Base-by-base conservation (phyloP, 2,797 vertebrate genomes). In the Acipenser oxyrinchus region DNA sequence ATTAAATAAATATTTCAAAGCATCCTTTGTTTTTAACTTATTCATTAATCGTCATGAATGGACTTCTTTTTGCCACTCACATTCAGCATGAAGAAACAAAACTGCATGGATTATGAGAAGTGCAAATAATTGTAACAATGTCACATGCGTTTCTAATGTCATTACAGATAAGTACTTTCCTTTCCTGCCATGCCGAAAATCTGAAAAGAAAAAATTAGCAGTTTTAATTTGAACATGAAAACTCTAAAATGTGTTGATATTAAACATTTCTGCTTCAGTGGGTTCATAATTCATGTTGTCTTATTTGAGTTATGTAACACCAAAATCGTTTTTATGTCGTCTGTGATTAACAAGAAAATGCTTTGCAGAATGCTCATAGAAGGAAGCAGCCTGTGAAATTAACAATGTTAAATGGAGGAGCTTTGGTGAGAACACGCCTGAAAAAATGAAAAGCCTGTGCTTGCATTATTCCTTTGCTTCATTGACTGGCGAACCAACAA, bases 311-410 rank as follows among this genome's bases (percentile, higher is more conserved):
- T 18, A 48, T 62, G 60, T 37, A 62, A 9, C 8, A 8, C 60
- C 13, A 62, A 62, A 37, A 62, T 15, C 6, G 13, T 12, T 58
- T 58, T 58, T 58, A n/a, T 58, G 55, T 58, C 55, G 6, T 58
- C 12, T 12, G 13, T 58, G 55, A 58, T 58, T 58, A 58, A 58
- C 55, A 62, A 62, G 9, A 62, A 60, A 62, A 37, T 62, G 18
- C 23, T 37, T 37, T 62, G 60, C 60, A 23, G 60, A 37, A 48
- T 60, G 58, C 2, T 60, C 58, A 12, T 60, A 1, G 60, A 23
- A 37, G 15, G 13, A 62, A 62, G 23, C 18, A 18, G 60, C 60
- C 60, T 62, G 60, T 62, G 60, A 62, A 62, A 62, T 62, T 62
- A 62, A 23, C n/a, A 37, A 62, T 37, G 18, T 37, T 18, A 62